Evolutionary conservation across 2,888 invertebrate species (phyloP).

Genomic region (Leucania comma): DNA sequence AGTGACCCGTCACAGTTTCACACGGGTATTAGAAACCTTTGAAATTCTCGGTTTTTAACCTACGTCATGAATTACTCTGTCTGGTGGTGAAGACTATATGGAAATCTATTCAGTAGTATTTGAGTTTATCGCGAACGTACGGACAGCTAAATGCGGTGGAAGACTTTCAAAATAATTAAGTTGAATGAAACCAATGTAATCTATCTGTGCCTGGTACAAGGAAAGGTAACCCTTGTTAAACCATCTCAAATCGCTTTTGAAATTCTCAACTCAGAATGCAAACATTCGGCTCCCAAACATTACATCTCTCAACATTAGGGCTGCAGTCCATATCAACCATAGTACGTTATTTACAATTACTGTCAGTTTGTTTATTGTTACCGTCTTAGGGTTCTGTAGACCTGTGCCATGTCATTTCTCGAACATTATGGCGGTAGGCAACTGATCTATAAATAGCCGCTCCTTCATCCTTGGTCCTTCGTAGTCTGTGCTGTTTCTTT

Average conservation of each 20-base stretch:
- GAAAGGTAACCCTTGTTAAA: too few species aligned
- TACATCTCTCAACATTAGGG: conserved; percentile 51
- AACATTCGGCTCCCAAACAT: conserved; percentile 48
- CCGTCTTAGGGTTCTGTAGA: conserved; percentile 70
- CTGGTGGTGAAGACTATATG: too few species aligned
- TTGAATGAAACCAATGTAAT: too few species aligned
- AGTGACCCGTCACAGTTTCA: too few species aligned
- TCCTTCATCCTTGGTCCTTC: conserved; percentile 29
- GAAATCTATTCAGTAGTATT: too few species aligned
- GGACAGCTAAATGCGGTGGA: too few species aligned
- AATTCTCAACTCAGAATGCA: conserved; percentile 27
- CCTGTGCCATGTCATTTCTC: conserved; percentile 77
- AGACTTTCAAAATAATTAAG: too few species aligned
- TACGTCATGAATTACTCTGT: too few species aligned
- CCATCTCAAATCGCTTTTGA: conserved; percentile 10
- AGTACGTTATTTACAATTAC: conserved; percentile 72
- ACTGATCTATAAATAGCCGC: conserved; percentile 64
- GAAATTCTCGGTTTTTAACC: too few species aligned
- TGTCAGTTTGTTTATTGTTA: conserved; percentile 79
- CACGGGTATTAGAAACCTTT: too few species aligned
- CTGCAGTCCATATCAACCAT: conserved; percentile 47
- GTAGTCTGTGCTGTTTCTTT: neutral
- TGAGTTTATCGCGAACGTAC: too few species aligned
- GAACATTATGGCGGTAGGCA: conserved; percentile 70
- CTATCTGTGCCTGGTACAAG: too few species aligned